Evolutionary conservation across 1,140 invertebrate genomes (phyloP).

Genomic region (Leucophenga varia): DNA sequence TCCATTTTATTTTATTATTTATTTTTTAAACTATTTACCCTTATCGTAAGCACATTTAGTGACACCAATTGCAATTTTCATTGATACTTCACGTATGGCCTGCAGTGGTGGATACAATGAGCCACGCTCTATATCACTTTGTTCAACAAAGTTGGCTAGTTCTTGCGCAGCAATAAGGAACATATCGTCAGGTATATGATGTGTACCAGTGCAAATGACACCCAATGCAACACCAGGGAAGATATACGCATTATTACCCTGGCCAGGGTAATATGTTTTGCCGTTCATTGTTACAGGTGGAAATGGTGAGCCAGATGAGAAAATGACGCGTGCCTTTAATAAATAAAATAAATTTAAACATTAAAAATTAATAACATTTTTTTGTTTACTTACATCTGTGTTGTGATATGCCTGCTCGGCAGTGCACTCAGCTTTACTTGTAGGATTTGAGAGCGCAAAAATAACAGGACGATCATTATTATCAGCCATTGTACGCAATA

Average conservation of each 20-base stretch:
- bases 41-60: constrained; percentile 86
- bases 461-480: constrained; percentile 88
- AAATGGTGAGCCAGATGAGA: constrained; percentile 92
- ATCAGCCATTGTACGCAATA: constrained; percentile 82
- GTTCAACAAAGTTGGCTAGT: constrained; percentile 79
- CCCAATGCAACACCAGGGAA: constrained; percentile 89
- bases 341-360: neutral
- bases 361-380: neutral
- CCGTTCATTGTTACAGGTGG: constrained; percentile 75
- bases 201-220: constrained; percentile 81
- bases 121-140: constrained; percentile 80
- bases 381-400: constrained; percentile 70
- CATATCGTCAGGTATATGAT: constrained; percentile 86
- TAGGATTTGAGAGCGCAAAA: constrained; percentile 96
- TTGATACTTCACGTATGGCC: constrained; percentile 84
- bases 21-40: constrained; percentile 66
- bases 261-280: constrained; percentile 82
- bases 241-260: constrained; percentile 97
- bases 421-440: constrained; percentile 94
- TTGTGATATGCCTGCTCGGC: constrained; percentile 86
- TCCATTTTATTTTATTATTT: neutral
- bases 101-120: constrained; percentile 91
- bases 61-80: constrained; percentile 83
- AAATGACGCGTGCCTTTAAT: constrained; percentile 79
- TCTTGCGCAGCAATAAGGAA: constrained; percentile 88